Percentiles rank a stretch among this genome's conserved stretches.
phyloP scores from a whole-genome alignment of 1,140 invertebrate genomes.

The Ladona fulva region DNA sequence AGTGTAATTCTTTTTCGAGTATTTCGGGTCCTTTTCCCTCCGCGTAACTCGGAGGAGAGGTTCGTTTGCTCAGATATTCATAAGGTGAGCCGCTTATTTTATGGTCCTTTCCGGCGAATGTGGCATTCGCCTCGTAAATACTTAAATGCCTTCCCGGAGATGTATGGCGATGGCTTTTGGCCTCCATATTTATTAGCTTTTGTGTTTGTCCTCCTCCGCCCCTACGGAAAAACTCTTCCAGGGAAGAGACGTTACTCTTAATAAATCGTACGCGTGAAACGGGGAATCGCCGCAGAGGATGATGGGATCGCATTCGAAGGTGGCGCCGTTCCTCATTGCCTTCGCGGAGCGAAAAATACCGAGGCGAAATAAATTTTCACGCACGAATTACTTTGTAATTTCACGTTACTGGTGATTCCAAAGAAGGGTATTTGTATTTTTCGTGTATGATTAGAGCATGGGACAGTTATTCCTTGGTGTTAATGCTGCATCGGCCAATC shows the following conservation, averaged over 20 bases:
- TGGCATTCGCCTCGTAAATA: background rate
- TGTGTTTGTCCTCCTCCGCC: background rate
- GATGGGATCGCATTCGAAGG: background rate
- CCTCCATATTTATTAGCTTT: background rate
- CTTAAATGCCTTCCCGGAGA: background rate
- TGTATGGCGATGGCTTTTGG: background rate
- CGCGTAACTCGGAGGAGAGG: background rate
- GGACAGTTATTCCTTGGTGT: too few relatives aligned
- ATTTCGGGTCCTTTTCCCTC: too few relatives aligned
- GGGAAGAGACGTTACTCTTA: conserved; percentile 3
- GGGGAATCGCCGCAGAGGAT: background rate
- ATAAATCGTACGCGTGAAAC: background rate
- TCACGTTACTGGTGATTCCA: too few relatives aligned
- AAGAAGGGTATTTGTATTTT: too few relatives aligned
- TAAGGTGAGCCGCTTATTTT: background rate
- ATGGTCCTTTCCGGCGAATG: background rate
- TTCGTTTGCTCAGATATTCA: conserved; percentile 6
- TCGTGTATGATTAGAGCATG: too few relatives aligned
- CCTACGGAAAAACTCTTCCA: background rate
- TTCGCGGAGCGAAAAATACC: too few relatives aligned
- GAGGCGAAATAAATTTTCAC: too few relatives aligned
- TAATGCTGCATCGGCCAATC: too few relatives aligned
- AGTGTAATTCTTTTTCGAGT: too few relatives aligned
- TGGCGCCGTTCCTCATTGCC: too few relatives aligned
- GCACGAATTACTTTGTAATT: too few relatives aligned